Conservation (phyloP, 2,113 vertebrate genomes). For the Sterna hirundo region DNA sequence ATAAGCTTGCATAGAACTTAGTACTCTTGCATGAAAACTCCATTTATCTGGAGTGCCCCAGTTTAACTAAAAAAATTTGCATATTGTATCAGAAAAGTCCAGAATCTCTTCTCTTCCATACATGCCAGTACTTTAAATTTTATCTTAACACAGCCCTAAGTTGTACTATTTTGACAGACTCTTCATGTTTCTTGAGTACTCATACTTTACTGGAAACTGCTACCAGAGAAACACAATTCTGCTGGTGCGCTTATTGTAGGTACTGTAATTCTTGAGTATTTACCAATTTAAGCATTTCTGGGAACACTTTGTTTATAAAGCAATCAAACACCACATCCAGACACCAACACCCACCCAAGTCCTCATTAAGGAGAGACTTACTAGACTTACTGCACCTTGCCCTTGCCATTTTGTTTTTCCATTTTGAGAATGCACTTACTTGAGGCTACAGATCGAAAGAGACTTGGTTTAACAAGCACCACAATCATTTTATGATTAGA, state of each 20-base stretch:
- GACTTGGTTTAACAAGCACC: background rate
- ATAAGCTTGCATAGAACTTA: background rate
- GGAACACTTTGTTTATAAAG: background rate
- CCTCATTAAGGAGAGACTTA: background rate
- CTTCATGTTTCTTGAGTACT: background rate
- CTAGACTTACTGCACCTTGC: background rate
- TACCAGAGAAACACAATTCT: background rate
- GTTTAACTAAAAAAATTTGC: background rate
- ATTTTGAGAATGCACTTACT: background rate
- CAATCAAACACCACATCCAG: background rate
- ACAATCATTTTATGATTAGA: background rate
- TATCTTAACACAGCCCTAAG: too few species aligned
- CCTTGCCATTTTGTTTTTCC: background rate
- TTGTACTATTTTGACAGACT: background rate
- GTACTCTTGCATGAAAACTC: background rate
- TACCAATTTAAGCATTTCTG: background rate
- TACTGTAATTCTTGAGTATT: background rate
- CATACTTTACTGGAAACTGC: background rate
- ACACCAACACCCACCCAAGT: background rate
- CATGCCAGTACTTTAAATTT: accelerated
- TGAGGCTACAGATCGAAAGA: background rate
- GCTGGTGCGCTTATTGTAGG: background rate
- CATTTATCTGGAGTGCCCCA: background rate
- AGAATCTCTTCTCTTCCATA: background rate
- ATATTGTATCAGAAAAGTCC: background rate